Evolutionary conservation across 2,113 vertebrate genomes (phyloP).

Genomic region (Notarius lentiginosus): DNA sequence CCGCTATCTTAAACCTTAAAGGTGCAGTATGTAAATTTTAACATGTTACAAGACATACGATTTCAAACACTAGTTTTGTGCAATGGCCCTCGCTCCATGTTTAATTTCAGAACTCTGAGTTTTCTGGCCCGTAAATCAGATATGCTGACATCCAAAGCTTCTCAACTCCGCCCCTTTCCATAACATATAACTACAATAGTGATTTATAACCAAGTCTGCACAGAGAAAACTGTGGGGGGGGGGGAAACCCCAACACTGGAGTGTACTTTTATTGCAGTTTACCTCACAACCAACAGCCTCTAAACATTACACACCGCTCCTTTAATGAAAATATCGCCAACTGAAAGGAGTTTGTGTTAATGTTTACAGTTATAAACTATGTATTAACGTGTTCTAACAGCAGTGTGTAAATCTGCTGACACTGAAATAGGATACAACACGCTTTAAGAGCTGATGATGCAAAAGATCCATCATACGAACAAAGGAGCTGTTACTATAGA

Average conservation of each 20-base stretch:
- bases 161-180: background rate
- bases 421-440: background rate
- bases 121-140: background rate
- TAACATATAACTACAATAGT: background rate
- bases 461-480: too few species aligned
- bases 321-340: background rate
- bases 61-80: background rate
- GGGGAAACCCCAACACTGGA: background rate
- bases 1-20: background rate
- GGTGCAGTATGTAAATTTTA: background rate
- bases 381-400: background rate
- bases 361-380: background rate
- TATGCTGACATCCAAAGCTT: background rate
- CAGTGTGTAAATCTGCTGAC: background rate
- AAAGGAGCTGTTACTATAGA: background rate
- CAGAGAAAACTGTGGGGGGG: background rate
- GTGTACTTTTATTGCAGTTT: background rate
- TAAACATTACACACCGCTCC: background rate
- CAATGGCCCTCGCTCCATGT: background rate
- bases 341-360: background rate
- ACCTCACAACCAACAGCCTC: background rate
- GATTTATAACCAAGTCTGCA: background rate
- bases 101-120: background rate
- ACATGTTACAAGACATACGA: background rate
- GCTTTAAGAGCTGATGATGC: background rate